phyloP scores from a whole-genome alignment of 2,113 vertebrate genomes.

The Zeus faber region DNA sequence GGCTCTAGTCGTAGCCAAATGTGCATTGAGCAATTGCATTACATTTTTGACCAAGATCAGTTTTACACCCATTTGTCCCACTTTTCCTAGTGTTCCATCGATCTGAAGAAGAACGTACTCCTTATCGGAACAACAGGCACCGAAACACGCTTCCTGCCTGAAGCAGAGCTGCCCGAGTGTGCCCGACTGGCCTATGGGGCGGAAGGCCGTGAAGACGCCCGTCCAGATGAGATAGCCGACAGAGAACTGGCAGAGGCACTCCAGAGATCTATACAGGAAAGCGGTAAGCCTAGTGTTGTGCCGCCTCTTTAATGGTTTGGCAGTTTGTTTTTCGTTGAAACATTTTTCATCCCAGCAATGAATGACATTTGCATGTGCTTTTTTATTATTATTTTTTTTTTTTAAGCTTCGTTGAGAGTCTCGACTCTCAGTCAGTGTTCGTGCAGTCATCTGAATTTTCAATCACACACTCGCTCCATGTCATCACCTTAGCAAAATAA shows the following conservation, averaged over 20 bases:
- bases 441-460: conserved; percentile 43
- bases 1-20: too few relatives aligned
- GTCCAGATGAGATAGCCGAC: conserved; percentile 90
- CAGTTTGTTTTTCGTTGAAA: conserved; percentile 20
- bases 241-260: conserved; percentile 93
- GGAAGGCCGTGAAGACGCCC: conserved; percentile 81
- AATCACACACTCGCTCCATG: conserved; percentile 45
- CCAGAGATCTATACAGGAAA: conserved; percentile 94
- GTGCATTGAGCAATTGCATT: neutral
- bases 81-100: conserved; percentile 88
- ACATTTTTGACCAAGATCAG: too few relatives aligned
- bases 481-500: conserved; percentile 38
- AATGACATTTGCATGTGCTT: conserved; percentile 63
- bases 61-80: too few relatives aligned
- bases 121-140: conserved; percentile 94
- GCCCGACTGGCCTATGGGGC: conserved; percentile 90
- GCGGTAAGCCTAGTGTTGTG: conserved; percentile 74
- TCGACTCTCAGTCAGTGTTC: too few relatives aligned
- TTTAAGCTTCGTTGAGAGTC: conserved; percentile 48
- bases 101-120: conserved; percentile 93
- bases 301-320: conserved; percentile 11
- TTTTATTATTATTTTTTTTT: too few relatives aligned
- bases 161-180: conserved; percentile 93
- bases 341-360: conserved; percentile 39
- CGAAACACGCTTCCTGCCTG: conserved; percentile 89